Percentiles rank a stretch among this genome's conserved stretches.
These are phyloP conservation scores for Dromaius novaehollandiae DNA, from an alignment of 2,113 vertebrate species.

Conservation along the genomic window DNA sequence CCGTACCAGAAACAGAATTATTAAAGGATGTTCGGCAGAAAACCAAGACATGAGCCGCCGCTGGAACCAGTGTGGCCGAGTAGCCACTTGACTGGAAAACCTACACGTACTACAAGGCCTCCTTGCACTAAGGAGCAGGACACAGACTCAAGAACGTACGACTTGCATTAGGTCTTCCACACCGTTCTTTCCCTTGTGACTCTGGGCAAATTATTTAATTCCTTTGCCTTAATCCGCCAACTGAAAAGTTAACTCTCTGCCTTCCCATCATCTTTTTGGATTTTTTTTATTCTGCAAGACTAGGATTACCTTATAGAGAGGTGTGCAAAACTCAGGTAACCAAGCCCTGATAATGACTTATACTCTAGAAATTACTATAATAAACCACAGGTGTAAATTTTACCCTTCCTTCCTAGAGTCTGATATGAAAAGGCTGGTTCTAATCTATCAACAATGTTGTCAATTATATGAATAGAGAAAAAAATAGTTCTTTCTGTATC, in stretches of 20 bases:
- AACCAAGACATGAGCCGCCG: rapidly evolving
- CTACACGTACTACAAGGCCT: rapidly evolving
- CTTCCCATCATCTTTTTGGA: not conserved
- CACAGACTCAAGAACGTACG: rapidly evolving
- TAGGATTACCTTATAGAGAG: not conserved
- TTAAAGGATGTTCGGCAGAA: not conserved
- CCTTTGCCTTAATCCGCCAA: not conserved
- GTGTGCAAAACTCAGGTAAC: not conserved
- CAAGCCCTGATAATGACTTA: not conserved
- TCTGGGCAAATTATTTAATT: not conserved
- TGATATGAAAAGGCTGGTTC: not conserved
- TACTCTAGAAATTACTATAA: not conserved
- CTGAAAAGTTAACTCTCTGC: not conserved
- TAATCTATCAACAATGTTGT: not conserved
- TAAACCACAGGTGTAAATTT: rapidly evolving
- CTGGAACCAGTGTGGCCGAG: not conserved
- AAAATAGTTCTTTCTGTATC: not conserved
- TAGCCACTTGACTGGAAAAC: rapidly evolving
- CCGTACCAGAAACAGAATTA: rapidly evolving
- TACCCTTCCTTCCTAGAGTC: not conserved
- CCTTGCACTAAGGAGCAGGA: not conserved
- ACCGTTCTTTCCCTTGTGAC: not conserved
- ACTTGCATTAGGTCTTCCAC: rapidly evolving
- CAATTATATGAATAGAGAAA: rapidly evolving
- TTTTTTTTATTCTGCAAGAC: not conserved